Evolutionary conservation across 37 sponge, comb jelly and placozoan species (phyloP), one percentile per base, ranked within the genome.

Genomic region (Ianthella basta): DNA sequence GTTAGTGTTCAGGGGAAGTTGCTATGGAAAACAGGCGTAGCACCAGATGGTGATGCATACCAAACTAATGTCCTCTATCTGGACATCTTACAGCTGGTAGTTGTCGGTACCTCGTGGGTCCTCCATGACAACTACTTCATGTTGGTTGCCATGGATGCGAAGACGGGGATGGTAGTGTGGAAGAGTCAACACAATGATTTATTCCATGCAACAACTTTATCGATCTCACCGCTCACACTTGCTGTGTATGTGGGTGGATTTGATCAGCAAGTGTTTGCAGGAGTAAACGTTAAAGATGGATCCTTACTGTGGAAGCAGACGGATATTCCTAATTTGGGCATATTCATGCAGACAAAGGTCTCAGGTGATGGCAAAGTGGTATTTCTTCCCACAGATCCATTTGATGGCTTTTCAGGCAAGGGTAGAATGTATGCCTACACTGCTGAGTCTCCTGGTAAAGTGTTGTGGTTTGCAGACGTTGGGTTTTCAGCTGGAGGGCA

Each of bases 301-400:
- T 23, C n/a, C 20, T n/a, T 85, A 1, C n/a, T 73, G 64, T 73
- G 78, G 75, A 59, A 54, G 50, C 44, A 55, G 14, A 10, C 3
- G 3, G 4, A 55, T 55, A 57, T 81, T 10, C 13, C 6, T 19
- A 29, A 61, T 4, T 39, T 81, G 10, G 82, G 82, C 8, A 29
- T 81, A 33, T 81, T 81, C 82, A 81, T 81, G 82, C 82, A 81
- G 60, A 60, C 65, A 8, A 81, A 81, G 32, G 65, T 81, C 18
- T 64, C 66, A 21, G 20, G 40, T 21, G 53, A 56, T 12, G 39
- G 39, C 15, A 39, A 81, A 41, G 34, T 12, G 2, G 82, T 81
- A 4, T 23, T 81, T 10, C 39, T 81, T 4, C 40, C 82, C 15
- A 81, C 82, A 35, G 82, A 81, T 30, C 82, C 82, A 14, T 81